Base-by-base conservation (phyloP, 2,888 invertebrate genomes). In the Hyalella azteca region DNA sequence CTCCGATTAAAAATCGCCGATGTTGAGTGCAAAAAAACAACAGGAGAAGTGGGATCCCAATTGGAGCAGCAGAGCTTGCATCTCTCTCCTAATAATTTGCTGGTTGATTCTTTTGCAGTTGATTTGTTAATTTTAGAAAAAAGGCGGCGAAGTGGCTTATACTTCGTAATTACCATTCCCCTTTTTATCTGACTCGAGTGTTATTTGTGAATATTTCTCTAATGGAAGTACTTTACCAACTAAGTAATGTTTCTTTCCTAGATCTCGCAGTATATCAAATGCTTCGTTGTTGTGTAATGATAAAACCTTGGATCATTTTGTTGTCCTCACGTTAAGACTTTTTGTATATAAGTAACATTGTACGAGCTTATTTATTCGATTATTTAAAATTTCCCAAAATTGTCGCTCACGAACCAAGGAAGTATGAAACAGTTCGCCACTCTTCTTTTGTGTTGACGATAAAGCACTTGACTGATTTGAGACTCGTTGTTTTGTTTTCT, bases 241-340 rank as follows among this genome's bases (percentile, higher is more conserved):
- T 66, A 66, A 66, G 66, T 29, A 36, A 66, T 66, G 66, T 66
- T 66, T 66, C 22, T 66, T 66, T 66, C 32, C 66, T 66, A 66
- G 66, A 66, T 66, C 66, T 66, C 66, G 66, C 66, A 66, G 66
- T 66, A 66, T 66, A 36, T 66, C 66, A 66, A 66, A 66, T 32
- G 66, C 66, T 66, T 66, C 66, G 66, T 66, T 66, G 66, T 66
- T 66, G 66, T 66, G 66, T 66, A 66, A 66, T 66, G 66, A 66
- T 66, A 66, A 66, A 32, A 66, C 66, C 36, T 66, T 36, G 66
- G 2, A 66, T 66, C 66, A 36, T 66, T 66, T 66, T 66, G 66
- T 66, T 66, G 29, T 66, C 66, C 66, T 66, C 39, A 19, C 29
- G 32, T 7, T 36, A 19, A 36, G 36, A 32, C n/a, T 29, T 36